A percentile compares a stretch with the other conserved stretches of the same genome.
Evolutionary conservation across 1,140 invertebrate species (phyloP).

Genomic region (Drosophila insularis): DNA sequence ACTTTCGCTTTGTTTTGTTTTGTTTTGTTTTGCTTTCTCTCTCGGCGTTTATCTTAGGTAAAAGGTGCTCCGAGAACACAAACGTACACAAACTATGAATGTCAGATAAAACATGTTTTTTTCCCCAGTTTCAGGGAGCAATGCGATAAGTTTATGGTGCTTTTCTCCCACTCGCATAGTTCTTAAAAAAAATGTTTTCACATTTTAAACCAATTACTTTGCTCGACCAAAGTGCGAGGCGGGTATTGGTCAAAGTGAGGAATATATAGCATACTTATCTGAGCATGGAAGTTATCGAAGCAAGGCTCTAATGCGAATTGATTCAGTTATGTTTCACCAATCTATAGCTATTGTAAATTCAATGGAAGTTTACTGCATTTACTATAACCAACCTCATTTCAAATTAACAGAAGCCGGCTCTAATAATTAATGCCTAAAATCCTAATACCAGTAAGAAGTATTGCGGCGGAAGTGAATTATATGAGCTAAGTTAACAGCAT

Average conservation of each 20-base stretch:
- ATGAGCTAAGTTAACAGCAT: no score
- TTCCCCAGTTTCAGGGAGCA: conserved; percentile 21
- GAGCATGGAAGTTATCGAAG: not conserved
- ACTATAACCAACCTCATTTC: no score
- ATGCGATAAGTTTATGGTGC: conserved; percentile 51
- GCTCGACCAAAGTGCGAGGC: not conserved
- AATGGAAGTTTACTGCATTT: no score
- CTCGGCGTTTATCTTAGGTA: conserved; percentile 17
- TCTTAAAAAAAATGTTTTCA: not conserved
- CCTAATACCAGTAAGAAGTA: no score
- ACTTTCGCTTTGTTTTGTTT: not conserved
- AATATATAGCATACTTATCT: not conserved
- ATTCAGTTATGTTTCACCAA: no score
- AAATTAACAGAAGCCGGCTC: no score
- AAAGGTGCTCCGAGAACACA: conserved; percentile 57
- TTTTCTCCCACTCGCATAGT: conserved; percentile 35
- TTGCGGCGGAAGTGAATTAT: no score
- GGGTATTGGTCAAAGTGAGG: not conserved
- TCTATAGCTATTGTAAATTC: no score
- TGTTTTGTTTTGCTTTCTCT: conserved; percentile 54
- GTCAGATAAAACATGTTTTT: conserved; percentile 63
- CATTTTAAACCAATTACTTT: conserved; percentile 11
- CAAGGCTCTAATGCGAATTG: no score
- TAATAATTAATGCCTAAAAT: no score
- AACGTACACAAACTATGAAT: conserved; percentile 70